Evolutionary conservation across 2,797 vertebrate genomes (phyloP), one percentile per base, ranked within the genome.

Genomic region (Tauraco hartlaubi): DNA sequence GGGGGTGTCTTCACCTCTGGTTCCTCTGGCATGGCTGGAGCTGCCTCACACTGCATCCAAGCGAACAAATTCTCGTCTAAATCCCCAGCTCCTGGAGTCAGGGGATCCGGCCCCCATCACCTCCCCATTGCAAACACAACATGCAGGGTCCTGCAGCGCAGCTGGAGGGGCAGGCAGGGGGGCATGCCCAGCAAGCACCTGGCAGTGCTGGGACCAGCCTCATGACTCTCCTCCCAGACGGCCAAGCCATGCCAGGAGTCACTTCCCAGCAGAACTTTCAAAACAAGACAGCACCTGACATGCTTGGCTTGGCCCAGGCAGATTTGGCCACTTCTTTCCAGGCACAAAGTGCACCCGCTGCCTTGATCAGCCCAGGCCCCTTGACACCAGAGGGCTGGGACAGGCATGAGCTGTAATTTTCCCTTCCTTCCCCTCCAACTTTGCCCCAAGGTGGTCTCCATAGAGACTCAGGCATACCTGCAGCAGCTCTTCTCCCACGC

Each of bases 141-240:
- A n/a, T 4, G 33, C 46, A 7, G 0, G 1, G 1, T 44, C 43
- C 5, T 0, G 58, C 58, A 71, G 58, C 4, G 1, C 0, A 1
- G 29, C 29, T 72, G 33, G 46, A 59, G 22, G 44, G 33, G 13
- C 33, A 14, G 44, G 28, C 4, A 0, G 25, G 9, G 31, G 29
- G 13, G 16, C 9, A 37, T 4, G 7, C 13, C 15, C 4, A 0
- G 48, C 4, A 0, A 67, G 55, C 0, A 3, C 43, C 43, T 14
- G 6, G 31, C 54, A 56, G 75, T 4, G 1, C 56, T 10, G 1
- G 56, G 9, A 46, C 39, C 41, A 33, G 54, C 48, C 79, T 51
- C 3, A 2, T 73, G 49, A 46, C 67, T 23, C 66, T 22, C 28
- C 1, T 0, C 19, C 69, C 29, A 46, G 69, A 49, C 6, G 0